Percentiles rank a stretch among this genome's conserved stretches.
Evolutionary conservation across 2,113 vertebrate species (phyloP).

Genomic region (Acrocephalus arundinaceus): DNA sequence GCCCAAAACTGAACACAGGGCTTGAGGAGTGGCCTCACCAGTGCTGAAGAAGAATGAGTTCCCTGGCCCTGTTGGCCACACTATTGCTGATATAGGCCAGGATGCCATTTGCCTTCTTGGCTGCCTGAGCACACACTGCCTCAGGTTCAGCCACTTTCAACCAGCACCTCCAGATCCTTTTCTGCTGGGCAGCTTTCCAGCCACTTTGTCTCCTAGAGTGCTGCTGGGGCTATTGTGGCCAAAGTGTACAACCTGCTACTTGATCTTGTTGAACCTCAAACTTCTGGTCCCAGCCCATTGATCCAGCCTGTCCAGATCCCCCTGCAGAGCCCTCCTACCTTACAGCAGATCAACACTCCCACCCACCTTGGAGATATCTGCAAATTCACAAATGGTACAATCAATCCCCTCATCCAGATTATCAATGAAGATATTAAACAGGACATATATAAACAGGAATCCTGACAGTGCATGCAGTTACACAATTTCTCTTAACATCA

Average conservation of each 20-base stretch:
- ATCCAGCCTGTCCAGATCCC: not conserved
- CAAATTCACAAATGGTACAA: not conserved
- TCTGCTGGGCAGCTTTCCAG: not conserved
- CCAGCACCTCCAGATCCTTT: not conserved
- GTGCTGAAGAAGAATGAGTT: accelerated
- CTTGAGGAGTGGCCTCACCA: not conserved
- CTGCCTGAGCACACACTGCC: not conserved
- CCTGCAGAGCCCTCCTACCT: not conserved
- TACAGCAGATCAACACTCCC: not conserved
- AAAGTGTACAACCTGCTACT: not conserved
- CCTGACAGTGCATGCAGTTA: not conserved
- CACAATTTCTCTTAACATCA: not conserved
- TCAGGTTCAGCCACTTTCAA: not conserved
- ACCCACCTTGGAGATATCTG: not conserved
- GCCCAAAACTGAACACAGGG: not conserved
- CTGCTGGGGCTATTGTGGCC: not conserved
- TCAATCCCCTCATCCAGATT: not conserved
- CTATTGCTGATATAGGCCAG: not conserved
- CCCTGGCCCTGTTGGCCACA: not conserved
- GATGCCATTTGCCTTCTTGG: not conserved
- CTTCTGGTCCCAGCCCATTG: not conserved
- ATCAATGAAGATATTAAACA: not conserved
- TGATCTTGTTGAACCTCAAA: not conserved
- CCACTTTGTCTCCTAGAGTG: not conserved
- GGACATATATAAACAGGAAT: not conserved